A percentile compares a stretch with the other conserved stretches of the same genome.
Conservation (phyloP, 2,888 invertebrate species). For the Sicus ferrugineus region DNA sequence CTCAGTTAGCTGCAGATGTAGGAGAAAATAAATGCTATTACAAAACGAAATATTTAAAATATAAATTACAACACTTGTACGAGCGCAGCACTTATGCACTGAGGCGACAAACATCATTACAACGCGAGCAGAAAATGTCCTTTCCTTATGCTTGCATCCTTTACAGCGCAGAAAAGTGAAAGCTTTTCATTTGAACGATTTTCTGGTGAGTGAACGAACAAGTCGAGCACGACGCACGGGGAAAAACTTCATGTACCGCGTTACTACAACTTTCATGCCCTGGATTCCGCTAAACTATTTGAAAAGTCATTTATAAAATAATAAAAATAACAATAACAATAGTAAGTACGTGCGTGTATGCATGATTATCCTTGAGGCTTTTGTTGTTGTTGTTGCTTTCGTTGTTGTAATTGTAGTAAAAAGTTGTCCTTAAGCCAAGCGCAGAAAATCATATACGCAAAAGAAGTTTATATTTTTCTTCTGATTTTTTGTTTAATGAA, state of each 20-base stretch:
- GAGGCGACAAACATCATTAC: background rate
- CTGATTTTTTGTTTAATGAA: background rate
- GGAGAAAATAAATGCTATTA: background rate
- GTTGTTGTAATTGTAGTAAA: background rate
- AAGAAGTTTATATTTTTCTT: constrained; percentile 1
- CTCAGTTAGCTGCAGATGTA: background rate
- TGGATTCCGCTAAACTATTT: constrained; percentile 15
- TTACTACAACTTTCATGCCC: background rate
- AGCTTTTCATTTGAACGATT: constrained; percentile 10
- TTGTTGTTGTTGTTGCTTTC: background rate
- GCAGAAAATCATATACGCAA: background rate
- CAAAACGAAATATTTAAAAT: constrained; percentile 1
- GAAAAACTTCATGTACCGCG: background rate
- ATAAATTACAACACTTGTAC: constrained; percentile 2
- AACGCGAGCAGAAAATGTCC: background rate
- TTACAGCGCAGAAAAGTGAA: background rate
- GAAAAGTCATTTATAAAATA: constrained; percentile 25
- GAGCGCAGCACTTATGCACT: background rate
- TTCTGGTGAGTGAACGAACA: background rate
- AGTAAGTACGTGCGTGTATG: background rate
- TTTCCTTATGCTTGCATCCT: background rate
- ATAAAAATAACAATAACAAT: constrained; percentile 20
- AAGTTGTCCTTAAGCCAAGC: constrained; percentile 7
- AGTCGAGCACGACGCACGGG: background rate
- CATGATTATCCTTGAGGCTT: background rate